A percentile compares a stretch with the other conserved stretches of the same genome.
phyloP scores from a whole-genome alignment of 2,797 vertebrate genomes.

The Salmo trutta region DNA sequence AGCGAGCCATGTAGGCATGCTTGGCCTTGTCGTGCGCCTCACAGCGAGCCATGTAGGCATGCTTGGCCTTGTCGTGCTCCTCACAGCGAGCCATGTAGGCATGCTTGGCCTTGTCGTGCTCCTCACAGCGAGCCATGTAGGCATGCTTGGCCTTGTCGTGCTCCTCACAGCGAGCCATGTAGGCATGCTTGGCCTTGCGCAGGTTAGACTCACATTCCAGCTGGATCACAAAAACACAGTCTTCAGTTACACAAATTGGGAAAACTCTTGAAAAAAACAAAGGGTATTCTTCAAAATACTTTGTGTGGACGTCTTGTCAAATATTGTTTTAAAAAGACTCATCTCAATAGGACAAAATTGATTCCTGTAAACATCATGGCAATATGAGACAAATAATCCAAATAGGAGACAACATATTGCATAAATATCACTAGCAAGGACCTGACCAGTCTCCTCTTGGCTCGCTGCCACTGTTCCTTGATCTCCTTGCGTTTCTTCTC shows the following conservation, averaged over 20 bases:
- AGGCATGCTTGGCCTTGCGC: constrained; percentile 89
- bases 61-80: constrained; percentile 92
- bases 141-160: constrained; percentile 90
- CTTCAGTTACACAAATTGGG: neutral
- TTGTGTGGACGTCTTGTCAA: no score
- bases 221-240: constrained; percentile 44
- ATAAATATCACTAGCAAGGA: neutral
- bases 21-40: constrained; percentile 94
- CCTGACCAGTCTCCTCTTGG: constrained; percentile 90
- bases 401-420: neutral
- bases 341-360: no score
- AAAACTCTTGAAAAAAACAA: neutral
- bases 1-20: constrained; percentile 85
- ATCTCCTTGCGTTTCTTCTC: constrained; percentile 94
- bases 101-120: constrained; percentile 92
- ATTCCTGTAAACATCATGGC: neutral
- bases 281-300: no score
- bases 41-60: constrained; percentile 83
- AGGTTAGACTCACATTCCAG: constrained; percentile 90
- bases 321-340: no score
- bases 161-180: constrained; percentile 87
- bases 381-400: neutral
- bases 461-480: constrained; percentile 93
- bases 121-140: constrained; percentile 87
- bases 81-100: constrained; percentile 85